Evolutionary conservation across 2,797 vertebrate species (phyloP).

Genomic region (Melanotaenia parkinsoni): DNA sequence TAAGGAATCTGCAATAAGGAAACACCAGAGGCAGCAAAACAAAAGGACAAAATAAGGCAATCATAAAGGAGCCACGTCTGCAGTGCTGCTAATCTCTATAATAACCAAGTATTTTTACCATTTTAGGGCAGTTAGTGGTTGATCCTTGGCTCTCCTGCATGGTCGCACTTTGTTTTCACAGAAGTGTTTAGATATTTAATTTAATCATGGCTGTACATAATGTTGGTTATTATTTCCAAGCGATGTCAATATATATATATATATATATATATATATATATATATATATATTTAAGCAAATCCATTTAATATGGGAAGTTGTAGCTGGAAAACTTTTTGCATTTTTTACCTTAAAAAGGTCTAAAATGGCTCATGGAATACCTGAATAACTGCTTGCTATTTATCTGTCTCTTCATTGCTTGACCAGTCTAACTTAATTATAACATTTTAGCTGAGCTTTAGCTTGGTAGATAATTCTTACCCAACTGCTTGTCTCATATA

Average conservation of each 20-base stretch:
- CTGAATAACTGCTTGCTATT: too few species aligned
- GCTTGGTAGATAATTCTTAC: too few species aligned
- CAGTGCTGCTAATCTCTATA: neutral
- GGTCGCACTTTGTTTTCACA: neutral
- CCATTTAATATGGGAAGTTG: too few species aligned
- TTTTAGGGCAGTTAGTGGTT: neutral
- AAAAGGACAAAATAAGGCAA: neutral
- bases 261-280: too few species aligned
- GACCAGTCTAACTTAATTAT: neutral
- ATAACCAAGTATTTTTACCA: neutral
- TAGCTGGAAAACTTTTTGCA: too few species aligned
- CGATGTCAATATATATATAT: neutral
- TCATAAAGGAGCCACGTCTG: neutral
- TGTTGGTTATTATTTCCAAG: neutral
- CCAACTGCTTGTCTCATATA: too few species aligned
- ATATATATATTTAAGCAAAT: too few species aligned
- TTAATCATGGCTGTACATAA: neutral
- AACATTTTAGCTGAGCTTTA: too few species aligned
- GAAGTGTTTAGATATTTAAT: neutral
- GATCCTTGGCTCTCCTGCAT: neutral
- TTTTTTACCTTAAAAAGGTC: too few species aligned
- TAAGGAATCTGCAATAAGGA: neutral
- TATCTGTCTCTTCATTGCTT: too few species aligned
- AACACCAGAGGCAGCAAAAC: neutral
- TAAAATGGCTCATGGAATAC: too few species aligned